Evolutionary conservation across 2,888 invertebrate species (phyloP).

Genomic region (Rhagonycha lutea): DNA sequence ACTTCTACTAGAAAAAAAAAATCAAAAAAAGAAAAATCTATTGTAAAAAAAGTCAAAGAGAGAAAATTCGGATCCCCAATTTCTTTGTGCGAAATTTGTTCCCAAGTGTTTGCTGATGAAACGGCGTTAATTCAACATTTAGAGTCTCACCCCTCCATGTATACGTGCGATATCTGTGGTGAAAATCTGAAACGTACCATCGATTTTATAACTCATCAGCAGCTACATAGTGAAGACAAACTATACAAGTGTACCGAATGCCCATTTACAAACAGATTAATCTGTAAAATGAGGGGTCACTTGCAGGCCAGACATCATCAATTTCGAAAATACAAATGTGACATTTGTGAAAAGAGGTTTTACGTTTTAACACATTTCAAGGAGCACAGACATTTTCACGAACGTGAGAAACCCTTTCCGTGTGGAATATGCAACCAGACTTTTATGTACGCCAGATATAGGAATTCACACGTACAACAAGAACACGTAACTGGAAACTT

Average conservation of each 20-base stretch:
- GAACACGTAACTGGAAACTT: neutral
- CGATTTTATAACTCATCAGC: neutral
- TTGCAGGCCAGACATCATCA: neutral
- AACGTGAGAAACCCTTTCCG: neutral
- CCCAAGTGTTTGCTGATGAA: neutral
- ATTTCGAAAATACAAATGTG: neutral
- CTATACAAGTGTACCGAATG: neutral
- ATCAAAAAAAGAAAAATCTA: too few relatives aligned
- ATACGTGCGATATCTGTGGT: neutral
- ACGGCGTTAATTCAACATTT: neutral
- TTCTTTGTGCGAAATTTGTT: neutral
- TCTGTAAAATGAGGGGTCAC: neutral
- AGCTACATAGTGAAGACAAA: neutral
- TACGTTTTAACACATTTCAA: neutral
- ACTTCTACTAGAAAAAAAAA: too few relatives aligned
- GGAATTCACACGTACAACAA: neutral
- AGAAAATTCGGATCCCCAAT: neutral
- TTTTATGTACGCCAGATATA: neutral
- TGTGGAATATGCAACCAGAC: neutral
- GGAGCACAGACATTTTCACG: neutral
- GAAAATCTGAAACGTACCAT: neutral
- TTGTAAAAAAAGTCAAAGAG: neutral
- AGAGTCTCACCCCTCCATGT: neutral
- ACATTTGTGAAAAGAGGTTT: neutral
- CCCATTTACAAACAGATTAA: neutral